Base-by-base conservation (phyloP, 1,140 invertebrate species). In the Euwallacea similis region DNA sequence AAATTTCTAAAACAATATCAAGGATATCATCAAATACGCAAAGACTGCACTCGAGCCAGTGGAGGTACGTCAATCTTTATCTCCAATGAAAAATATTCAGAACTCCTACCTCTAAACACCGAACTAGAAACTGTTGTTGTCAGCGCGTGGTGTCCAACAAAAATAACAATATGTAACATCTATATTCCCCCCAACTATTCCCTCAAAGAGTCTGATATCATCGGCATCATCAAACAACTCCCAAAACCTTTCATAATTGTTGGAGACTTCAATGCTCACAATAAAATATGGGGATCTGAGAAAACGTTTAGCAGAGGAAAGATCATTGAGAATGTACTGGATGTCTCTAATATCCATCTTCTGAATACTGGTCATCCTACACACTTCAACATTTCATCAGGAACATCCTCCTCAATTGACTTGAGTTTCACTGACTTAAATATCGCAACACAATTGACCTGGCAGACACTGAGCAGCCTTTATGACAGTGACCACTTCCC, bases 251-350 rank as follows among this genome's bases (percentile, higher is more conserved):
- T 72, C 16, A 65, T 74, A 46, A 10, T 74, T 10, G 13, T 65
- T 10, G 73, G 73, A 7, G 71, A 74, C 42, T 72, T 74, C 50
- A 74, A 72, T 54, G 64, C 54, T 21, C 66, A 72, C 53, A 74
- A 54, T 46, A 41, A 43, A 15, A 50, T 74, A 13, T 72, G 73
- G 70, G 70, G 66, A 44, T 50, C 46, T 50, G 13, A 50, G 46
- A 10, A 50, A 50, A 50, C 46, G 13, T 50, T 50, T 6, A 16
- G 46, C 41, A 47, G 53, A 65, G 60, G 73, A 60, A 64, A 54
- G 47, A 60, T 44, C 21, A 64, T 74, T 60, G 73, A 72, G 50
- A 53, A 67, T 53, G 15, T 64, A 21, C 44, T 74, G 16, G 63
- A 65, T 42, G 56, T 54, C 43, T 44, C 69, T 42, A 60, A 68